Base-by-base conservation (phyloP, 1,140 invertebrate genomes). In the Drosophila parabipectinata region DNA sequence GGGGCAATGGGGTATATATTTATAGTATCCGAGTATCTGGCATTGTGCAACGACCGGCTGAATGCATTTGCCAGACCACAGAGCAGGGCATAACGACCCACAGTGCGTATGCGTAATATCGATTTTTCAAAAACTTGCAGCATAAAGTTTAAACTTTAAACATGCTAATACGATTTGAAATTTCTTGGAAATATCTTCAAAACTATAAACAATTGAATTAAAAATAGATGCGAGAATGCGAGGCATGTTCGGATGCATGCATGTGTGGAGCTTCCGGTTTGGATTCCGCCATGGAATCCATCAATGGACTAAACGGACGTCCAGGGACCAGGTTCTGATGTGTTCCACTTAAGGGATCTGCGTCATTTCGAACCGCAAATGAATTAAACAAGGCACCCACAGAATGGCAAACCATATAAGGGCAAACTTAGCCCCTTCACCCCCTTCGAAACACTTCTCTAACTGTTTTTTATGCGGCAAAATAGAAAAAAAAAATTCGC, bases 21-120 rank as follows among this genome's bases (percentile, higher is more conserved):
- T 69, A 44, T 39, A 60, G 56, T 45, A 15, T 15, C 15, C 18
- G 39, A 45, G 55, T 54, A 72, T 53, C 55, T 58, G 34, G 45
- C 39, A 72, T 72, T 72, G 66, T 81, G 77, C 71, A 81, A 76
- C 48, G 63, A 37, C 72, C 79, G 79, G 53, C 79, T 68, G 68
- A 69, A 56, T 69, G 66, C 66, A 69, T 69, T 69, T 69, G 66
- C 63, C 66, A 69, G 51, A 44, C 59, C 64, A 64, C 26, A 67
- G 32, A 66, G 6, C 50, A 9, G 28, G 10, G 28, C 18, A 18
- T 18, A 1, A 1, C 18, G 18, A 21, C 62, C 48, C 53, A 64
- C 66, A 34, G 14, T 69, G 66, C 66, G 66, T 69, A 69, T 69
- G 66, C 66, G 66, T 69, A 69, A 69, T 69, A 69, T 69, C 52